These are phyloP conservation scores for Epinotia ramella DNA, from an alignment of 2,888 invertebrate genomes.

Conservation along the genomic window DNA sequence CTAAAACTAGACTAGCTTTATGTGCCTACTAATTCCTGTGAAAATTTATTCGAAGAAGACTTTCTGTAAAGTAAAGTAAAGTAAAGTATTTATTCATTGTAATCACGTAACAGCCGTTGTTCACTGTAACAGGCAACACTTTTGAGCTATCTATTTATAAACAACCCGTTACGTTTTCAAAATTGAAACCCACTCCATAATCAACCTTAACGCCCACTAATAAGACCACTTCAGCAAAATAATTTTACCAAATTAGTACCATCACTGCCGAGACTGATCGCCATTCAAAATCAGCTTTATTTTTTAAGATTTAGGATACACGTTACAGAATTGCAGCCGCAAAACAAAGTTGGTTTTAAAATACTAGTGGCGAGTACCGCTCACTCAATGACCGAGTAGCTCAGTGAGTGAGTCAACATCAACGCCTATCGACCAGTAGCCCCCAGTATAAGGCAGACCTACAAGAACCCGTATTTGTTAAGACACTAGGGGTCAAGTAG, in stretches of 20 bases:
- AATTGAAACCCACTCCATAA: neutral
- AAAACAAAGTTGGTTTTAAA: slow-evolving; percentile 35
- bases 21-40: neutral
- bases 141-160: slow-evolving; percentile 24
- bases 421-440: neutral
- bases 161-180: neutral
- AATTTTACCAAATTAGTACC: slow-evolving; percentile 1
- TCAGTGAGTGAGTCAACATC: slow-evolving; percentile 52
- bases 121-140: slow-evolving; percentile 37
- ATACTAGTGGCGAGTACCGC: slow-evolving; percentile 42
- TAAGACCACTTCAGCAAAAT: neutral
- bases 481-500: neutral
- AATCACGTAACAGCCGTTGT: too few relatives aligned
- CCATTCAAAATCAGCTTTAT: neutral
- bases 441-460: neutral
- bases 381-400: slow-evolving; percentile 50
- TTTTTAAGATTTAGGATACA: neutral
- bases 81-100: too few relatives aligned
- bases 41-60: neutral
- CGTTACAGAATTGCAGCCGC: slow-evolving; percentile 2
- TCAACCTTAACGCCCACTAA: neutral
- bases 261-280: neutral
- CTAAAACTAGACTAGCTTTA: too few relatives aligned
- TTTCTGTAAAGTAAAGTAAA: too few relatives aligned
- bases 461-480: neutral